Conservation (phyloP, 2,797 vertebrate species). For the Poliocrania exsul region DNA sequence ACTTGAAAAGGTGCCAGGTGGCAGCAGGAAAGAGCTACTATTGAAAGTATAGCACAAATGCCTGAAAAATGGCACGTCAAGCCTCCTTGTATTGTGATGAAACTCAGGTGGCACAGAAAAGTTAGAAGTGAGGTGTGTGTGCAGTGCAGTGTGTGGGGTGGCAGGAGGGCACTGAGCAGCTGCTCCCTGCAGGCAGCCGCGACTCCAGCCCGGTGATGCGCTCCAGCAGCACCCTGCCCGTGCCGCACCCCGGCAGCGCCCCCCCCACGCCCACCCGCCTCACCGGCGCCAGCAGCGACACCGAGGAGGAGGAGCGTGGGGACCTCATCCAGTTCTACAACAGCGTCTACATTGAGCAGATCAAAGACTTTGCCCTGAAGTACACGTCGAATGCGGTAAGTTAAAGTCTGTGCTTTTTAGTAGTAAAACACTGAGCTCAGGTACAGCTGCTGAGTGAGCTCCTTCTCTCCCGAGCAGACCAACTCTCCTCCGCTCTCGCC, state of each 20-base stretch:
- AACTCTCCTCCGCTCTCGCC: constrained; percentile 88
- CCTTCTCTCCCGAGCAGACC: constrained; percentile 52
- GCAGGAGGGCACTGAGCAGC: not conserved
- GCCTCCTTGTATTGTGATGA: not conserved
- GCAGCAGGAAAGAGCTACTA: not conserved
- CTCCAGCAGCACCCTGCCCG: constrained; percentile 88
- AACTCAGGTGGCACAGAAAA: not conserved
- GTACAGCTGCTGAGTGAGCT: fast-evolving
- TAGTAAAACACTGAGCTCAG: too few species aligned
- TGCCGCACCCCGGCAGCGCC: constrained; percentile 83
- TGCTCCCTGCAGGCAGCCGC: constrained; percentile 71
- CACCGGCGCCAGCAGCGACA: constrained; percentile 68
- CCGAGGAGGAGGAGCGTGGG: constrained; percentile 85
- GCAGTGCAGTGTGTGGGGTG: not conserved
- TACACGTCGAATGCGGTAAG: constrained; percentile 79
- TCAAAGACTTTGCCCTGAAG: constrained; percentile 85
- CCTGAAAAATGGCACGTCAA: not conserved
- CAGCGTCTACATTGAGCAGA: constrained; percentile 85
- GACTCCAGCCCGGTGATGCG: constrained; percentile 87
- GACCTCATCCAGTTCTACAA: constrained; percentile 94
- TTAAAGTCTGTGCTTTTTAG: not conserved
- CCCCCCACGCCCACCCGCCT: constrained; percentile 82
- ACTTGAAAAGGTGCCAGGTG: not conserved
- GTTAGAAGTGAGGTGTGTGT: not conserved
- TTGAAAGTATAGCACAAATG: not conserved